A percentile compares a stretch with the other conserved stretches of the same genome.
These are phyloP conservation scores for Ceryle rudis DNA, from an alignment of 2,797 vertebrate species.

Conservation along the genomic window DNA sequence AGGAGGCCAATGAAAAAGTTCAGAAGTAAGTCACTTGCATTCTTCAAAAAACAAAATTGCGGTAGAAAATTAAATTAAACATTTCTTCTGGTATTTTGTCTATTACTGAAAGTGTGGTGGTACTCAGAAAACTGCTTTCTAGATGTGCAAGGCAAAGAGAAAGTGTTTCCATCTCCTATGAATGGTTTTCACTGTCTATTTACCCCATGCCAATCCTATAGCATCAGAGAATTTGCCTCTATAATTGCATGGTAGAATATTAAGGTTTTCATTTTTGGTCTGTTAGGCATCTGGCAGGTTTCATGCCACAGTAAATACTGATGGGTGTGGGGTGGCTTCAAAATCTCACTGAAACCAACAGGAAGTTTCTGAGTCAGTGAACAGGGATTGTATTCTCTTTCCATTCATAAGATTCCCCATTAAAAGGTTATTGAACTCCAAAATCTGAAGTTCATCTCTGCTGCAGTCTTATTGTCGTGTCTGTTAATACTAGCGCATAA, in stretches of 20 bases:
- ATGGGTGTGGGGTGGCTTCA: not conserved
- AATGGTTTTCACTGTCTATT: not conserved
- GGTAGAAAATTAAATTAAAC: not conserved
- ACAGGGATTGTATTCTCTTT: not conserved
- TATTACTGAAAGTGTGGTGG: not conserved
- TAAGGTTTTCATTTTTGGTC: not conserved
- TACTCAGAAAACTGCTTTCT: not conserved
- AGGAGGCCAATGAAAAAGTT: conserved; percentile 84
- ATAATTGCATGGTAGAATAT: not conserved
- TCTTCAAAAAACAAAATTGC: conserved; percentile 1
- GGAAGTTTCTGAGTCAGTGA: not conserved
- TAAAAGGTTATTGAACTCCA: conserved; percentile 1
- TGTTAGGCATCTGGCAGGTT: not conserved
- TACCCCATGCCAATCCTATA: not conserved
- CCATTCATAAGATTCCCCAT: not conserved
- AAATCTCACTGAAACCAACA: not conserved
- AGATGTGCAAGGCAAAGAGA: not conserved
- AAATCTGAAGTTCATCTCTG: not conserved
- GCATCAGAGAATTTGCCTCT: not conserved
- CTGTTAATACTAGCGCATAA: not conserved
- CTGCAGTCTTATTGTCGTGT: not conserved
- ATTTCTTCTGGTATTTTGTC: not conserved
- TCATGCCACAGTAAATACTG: not conserved
- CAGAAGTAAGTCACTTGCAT: conserved; percentile 83
- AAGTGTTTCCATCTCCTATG: not conserved